Evolutionary conservation across 2,113 vertebrate species (phyloP), one percentile per base, ranked within the genome.

Genomic region (Odontophorus gujanensis): DNA sequence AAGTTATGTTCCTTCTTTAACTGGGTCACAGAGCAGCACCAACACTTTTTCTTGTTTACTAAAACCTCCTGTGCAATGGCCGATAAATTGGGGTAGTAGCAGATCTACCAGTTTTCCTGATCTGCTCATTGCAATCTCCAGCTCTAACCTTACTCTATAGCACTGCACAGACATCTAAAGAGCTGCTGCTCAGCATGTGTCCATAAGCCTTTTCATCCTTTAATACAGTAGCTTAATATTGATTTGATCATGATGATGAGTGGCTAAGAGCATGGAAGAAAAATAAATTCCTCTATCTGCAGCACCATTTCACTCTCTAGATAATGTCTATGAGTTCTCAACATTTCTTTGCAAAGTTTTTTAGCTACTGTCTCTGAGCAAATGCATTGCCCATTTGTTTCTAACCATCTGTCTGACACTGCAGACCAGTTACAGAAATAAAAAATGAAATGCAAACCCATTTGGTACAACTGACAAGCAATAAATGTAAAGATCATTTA

Each of bases 271-370:
- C 26, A 6, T 18, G 25, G 3, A 42, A 85, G 34, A 85, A 85
- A 78, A 69, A 25, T 3, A 79, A 61, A 71, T 75, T 71, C 4
- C 20, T 87, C 32, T 47, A 57, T 50, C 43, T 85, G 24, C 19
- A 73, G 19, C 34, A 87, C 22, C 81, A 79, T 47, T 79, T 90
- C 20, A 73, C 15, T 72, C 53, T 76, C 15, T 57, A 90, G 15
- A 65, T 45, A 40, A 30, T 0, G 0, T 6, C 7, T 42, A 2
- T 7, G 4, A 67, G 4, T 71, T 75, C 59, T 34, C 42, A 63
- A 62, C 7, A 34, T 83, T 81, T 28, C 11, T 93, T 80, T 43
- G 78, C 26, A 5, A 65, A 75, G 17, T 20, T 78, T 61, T 55
- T 76, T 26, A 72, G 26, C 28, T 72, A 7, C n/a, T 24, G 8